Evolutionary conservation across 2,113 vertebrate genomes (phyloP).

Genomic region (Coryphaenoides rupestris): DNA sequence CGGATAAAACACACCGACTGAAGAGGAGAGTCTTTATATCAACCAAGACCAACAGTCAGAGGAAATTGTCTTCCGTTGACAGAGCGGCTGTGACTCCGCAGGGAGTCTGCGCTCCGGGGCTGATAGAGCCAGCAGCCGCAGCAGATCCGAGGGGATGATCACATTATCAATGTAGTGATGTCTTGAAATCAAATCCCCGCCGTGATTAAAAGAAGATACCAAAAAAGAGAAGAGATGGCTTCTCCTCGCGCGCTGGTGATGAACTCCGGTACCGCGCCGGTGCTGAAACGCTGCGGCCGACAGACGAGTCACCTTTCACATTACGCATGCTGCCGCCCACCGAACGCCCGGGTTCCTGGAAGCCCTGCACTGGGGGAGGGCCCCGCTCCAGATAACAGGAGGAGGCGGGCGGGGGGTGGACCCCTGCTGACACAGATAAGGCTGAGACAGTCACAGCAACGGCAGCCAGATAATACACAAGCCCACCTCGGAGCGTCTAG

Average conservation of each 20-base stretch:
- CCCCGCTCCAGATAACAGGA: not conserved
- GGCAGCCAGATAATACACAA: slow-evolving; percentile 53
- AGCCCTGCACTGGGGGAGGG: not conserved
- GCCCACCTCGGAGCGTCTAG: too few relatives aligned
- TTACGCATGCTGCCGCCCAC: not conserved
- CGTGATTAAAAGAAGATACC: slow-evolving; percentile 39
- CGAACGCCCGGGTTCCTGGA: not conserved
- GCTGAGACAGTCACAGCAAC: slow-evolving; percentile 70
- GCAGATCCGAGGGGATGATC: slow-evolving; percentile 36
- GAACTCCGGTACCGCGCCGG: slow-evolving; percentile 35
- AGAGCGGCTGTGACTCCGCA: slow-evolving; percentile 17
- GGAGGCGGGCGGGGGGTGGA: not conserved
- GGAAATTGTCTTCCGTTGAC: slow-evolving; percentile 18
- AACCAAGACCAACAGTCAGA: not conserved
- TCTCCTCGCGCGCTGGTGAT: slow-evolving; percentile 29
- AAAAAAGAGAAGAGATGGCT: slow-evolving; percentile 35
- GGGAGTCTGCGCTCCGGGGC: slow-evolving; percentile 17
- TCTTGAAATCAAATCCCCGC: slow-evolving; percentile 49
- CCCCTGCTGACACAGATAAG: slow-evolving; percentile 60
- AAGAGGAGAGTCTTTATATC: not conserved
- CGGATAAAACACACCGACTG: not conserved
- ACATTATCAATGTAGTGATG: slow-evolving; percentile 24
- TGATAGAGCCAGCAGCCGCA: slow-evolving; percentile 37
- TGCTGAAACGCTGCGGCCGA: not conserved
- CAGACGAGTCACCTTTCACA: slow-evolving; percentile 52